Evolutionary conservation across 2,797 vertebrate genomes (phyloP), one percentile per base, ranked within the genome.

Genomic region (Chromis chromis): DNA sequence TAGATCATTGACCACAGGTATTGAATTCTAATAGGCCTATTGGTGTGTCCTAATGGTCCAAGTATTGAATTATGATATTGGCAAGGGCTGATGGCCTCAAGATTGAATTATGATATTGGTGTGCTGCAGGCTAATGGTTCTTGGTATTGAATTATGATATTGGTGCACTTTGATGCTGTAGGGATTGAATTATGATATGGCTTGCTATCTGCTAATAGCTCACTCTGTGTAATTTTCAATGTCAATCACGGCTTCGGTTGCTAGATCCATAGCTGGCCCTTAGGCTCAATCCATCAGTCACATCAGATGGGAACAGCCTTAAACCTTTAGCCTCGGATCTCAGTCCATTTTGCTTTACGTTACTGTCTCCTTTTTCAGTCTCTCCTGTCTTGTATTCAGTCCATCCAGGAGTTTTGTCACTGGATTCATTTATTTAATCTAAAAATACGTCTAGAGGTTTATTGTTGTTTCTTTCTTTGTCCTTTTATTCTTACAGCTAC

Each of bases 61-160:
- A 86, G 92, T 90, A 93, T 92, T 92, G 92, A 94, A 88, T 93
- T 93, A 93, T 93, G 88, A 88, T 93, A 93, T 93, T 91, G 88
- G 91, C 89, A 91, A 73, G 76, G 73, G 79, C 76, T 88, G 84
- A 91, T 89, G 84, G 86, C 84, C 86, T 84, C 65, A 78, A 88
- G 87, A 93, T 92, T 93, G 93, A 94, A 91, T 94, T 93, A 92
- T 91, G 90, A 92, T 92, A 91, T 93, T 86, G 91, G 89, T 92
- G 88, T 72, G 74, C 86, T 88, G 86, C 84, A 46, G 90, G 81
- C 91, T 94, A 93, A 93, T 94, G 92, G 89, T 84, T 86, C 90
- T 84, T 76, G 56, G 91, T 91, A 91, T 92, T 94, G 91, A 93
- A 91, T 94, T 92, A 90, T 93, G 91, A 93, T 93, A 94, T 94